Percentiles rank a stretch among this genome's conserved stretches.
Conservation (phyloP, 2,797 vertebrate species). For the Catharus ustulatus region DNA sequence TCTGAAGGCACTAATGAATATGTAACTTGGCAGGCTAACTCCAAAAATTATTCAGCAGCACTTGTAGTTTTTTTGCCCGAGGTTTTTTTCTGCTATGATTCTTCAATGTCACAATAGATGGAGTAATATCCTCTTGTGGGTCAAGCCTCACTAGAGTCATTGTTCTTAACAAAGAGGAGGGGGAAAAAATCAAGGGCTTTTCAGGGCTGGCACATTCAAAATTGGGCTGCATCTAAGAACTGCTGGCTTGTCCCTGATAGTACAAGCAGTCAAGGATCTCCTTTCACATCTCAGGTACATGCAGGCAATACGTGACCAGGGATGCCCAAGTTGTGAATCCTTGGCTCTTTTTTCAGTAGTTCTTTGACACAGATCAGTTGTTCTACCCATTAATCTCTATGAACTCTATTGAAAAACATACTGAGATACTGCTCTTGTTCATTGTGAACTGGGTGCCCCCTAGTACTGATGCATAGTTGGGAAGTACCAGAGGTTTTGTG, state of each 20-base stretch:
- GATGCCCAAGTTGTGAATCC: background rate
- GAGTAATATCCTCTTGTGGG: constrained; percentile 12
- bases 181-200: background rate
- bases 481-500: background rate
- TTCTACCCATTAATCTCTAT: background rate
- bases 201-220: background rate
- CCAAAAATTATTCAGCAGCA: constrained; percentile 47
- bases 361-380: background rate
- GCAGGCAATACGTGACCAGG: background rate
- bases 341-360: background rate
- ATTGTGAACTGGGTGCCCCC: background rate
- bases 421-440: background rate
- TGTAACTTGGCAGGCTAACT: constrained; percentile 54
- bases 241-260: background rate
- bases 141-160: background rate
- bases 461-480: background rate
- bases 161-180: background rate
- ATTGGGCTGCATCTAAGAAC: background rate
- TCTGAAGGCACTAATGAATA: constrained; percentile 45
- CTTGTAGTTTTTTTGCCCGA: background rate
- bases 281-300: background rate
- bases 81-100: background rate
- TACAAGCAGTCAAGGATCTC: background rate
- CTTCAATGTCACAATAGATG: constrained; percentile 15
- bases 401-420: background rate